Percentiles rank a stretch among this genome's conserved stretches.
Evolutionary conservation across 1,140 invertebrate species (phyloP).

Genomic region (Mercenaria mercenaria): DNA sequence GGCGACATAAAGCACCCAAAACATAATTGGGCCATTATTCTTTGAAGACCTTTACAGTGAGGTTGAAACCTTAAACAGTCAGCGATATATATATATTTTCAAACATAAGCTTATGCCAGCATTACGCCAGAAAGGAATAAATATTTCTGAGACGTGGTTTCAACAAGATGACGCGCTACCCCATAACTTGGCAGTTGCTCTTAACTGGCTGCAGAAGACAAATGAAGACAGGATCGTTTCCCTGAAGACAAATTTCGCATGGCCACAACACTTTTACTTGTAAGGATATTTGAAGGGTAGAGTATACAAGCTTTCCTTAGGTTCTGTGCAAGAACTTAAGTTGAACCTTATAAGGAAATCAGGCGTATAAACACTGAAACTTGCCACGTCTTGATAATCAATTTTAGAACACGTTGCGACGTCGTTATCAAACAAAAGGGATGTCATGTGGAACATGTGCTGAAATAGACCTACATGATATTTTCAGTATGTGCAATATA

Average conservation of each 20-base stretch:
- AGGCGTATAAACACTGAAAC: background rate
- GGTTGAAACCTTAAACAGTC: background rate
- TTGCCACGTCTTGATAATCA: background rate
- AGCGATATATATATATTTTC: background rate
- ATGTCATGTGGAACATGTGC: background rate
- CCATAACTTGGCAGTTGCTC: background rate
- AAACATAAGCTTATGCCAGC: conserved; percentile 6
- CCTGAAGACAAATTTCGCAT: background rate
- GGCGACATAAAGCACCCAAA: background rate
- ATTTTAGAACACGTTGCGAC: background rate
- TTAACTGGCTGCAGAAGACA: background rate
- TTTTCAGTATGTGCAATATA: background rate
- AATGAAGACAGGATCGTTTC: background rate
- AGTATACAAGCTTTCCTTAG: background rate
- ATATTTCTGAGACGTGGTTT: background rate
- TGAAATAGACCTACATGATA: no score
- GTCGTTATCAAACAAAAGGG: background rate
- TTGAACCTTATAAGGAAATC: background rate
- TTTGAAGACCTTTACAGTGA: background rate
- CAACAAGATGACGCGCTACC: background rate
- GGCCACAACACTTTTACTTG: conserved; percentile 12
- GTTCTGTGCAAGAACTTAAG: background rate
- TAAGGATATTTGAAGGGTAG: background rate
- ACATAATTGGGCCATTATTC: background rate
- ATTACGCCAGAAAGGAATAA: background rate